Base-by-base conservation (phyloP, 2,888 invertebrate genomes). In the Tetranychus piercei region DNA sequence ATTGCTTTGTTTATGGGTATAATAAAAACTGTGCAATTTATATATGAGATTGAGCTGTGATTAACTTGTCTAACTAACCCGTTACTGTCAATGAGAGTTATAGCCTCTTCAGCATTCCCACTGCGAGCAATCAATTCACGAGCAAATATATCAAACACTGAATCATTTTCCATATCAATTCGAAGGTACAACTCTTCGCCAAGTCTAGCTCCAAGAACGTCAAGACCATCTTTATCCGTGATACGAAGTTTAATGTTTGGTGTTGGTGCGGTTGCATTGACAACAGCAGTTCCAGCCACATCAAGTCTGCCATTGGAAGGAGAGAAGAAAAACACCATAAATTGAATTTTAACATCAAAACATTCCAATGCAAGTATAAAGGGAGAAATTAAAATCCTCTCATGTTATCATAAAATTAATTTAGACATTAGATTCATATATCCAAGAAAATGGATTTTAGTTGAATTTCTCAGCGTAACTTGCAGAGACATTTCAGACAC, bases 41-140 rank as follows among this genome's bases (percentile, higher is more conserved):
- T 34, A 34, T 34, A 4, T 0, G 1, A 34, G 34, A 34, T 23
- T 23, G 23, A 23, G 23, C 34, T 64, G 22, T 73, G 9, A 55
- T 15, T 11, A 44, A 23, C 8, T n/a, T 18, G 44, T 64, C 8
- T 22, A 11, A 20, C n/a, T 44, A 18, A 73, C 55, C 91, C 73
- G 23, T 77, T 75, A 11, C 74, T 66, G 74, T 79, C 79, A 9
- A 92, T 84, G 0, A 91, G 82, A 55, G 88, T 87, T 1, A 90
- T 89, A 64, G 82, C 82, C 80, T 89, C 88, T 78, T 88, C 88
- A 1, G 88, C 88, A 73, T 87, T 86, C 74, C 88, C 87, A 11
- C 90, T 90, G 79, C 89, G 89, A 9, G 92, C 92, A 66, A 90
- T 86, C 75, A 92, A 82, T 80, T 91, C 90, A 72, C 89, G 88